Conservation (phyloP, 2,888 invertebrate species). For the Galeopsomyia nigrocyanea region DNA sequence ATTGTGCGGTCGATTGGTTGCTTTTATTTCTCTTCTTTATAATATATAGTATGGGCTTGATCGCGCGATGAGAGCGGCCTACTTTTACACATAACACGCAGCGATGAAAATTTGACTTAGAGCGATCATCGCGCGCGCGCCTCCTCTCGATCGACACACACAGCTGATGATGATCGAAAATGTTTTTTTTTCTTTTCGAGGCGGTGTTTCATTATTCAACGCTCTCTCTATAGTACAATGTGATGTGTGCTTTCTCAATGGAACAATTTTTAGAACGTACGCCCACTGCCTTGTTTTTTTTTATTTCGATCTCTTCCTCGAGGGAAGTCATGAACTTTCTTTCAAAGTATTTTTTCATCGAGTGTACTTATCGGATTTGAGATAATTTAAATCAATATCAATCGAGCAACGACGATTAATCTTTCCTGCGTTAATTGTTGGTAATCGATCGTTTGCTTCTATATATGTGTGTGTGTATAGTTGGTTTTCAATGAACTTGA, state of each 20-base stretch:
- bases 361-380: too few relatives aligned
- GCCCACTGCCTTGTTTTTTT: too few relatives aligned
- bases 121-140: slow-evolving; percentile 33
- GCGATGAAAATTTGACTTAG: slow-evolving; percentile 32
- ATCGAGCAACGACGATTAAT: too few relatives aligned
- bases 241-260: slow-evolving; percentile 8
- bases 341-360: too few relatives aligned
- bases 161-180: too few relatives aligned
- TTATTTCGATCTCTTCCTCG: too few relatives aligned
- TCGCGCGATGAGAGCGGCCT: slow-evolving; percentile 1
- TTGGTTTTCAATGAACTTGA: too few relatives aligned
- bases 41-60: neutral
- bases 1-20: neutral
- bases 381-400: too few relatives aligned
- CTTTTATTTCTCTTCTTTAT: neutral
- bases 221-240: slow-evolving; percentile 4
- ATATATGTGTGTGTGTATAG: too few relatives aligned
- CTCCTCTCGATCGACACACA: neutral
- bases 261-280: neutral
- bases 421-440: too few relatives aligned
- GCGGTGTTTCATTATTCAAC: slow-evolving; percentile 18
- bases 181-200: neutral
- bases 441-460: too few relatives aligned
- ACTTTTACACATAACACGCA: neutral
- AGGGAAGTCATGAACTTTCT: too few relatives aligned